A percentile compares a stretch with the other conserved stretches of the same genome.
phyloP scores from a whole-genome alignment of 1,140 invertebrate genomes.

The Tachypleus tridentatus region DNA sequence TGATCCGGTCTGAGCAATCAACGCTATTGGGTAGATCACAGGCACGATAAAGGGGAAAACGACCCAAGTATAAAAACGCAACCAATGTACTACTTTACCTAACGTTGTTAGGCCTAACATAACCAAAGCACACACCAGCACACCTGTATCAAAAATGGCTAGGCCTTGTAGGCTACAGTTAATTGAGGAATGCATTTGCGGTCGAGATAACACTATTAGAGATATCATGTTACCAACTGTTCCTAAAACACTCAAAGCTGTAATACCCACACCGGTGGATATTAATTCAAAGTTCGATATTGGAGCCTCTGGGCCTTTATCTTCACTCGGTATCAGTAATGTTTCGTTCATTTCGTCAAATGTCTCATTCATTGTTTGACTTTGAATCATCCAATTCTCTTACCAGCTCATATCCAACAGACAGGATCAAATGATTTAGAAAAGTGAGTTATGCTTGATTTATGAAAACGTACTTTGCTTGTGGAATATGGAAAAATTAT shows the following conservation, averaged over 20 bases:
- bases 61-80: slow-evolving; percentile 50
- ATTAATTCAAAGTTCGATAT: not conserved
- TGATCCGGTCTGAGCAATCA: slow-evolving; percentile 77
- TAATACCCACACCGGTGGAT: slow-evolving; percentile 10
- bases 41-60: slow-evolving; percentile 68
- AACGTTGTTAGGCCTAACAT: slow-evolving; percentile 14
- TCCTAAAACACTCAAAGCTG: slow-evolving; percentile 8
- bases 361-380: too few relatives aligned
- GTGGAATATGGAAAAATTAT: too few relatives aligned
- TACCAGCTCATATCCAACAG: too few relatives aligned
- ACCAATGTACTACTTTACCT: slow-evolving; percentile 1
- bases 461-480: too few relatives aligned
- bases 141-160: slow-evolving; percentile 16
- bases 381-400: too few relatives aligned
- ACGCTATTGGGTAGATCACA: slow-evolving; percentile 70
- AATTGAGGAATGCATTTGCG: slow-evolving; percentile 14
- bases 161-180: slow-evolving; percentile 18
- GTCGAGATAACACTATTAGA: slow-evolving; percentile 12
- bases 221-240: slow-evolving; percentile 14
- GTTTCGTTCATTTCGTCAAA: too few relatives aligned
- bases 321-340: too few relatives aligned
- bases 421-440: too few relatives aligned
- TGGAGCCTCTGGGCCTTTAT: too few relatives aligned
- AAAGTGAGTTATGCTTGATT: too few relatives aligned
- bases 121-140: slow-evolving; percentile 11